Percentiles rank a stretch among this genome's conserved stretches.
phyloP scores from a whole-genome alignment of 1,140 invertebrate species.

The Anoplophora glabripennis region DNA sequence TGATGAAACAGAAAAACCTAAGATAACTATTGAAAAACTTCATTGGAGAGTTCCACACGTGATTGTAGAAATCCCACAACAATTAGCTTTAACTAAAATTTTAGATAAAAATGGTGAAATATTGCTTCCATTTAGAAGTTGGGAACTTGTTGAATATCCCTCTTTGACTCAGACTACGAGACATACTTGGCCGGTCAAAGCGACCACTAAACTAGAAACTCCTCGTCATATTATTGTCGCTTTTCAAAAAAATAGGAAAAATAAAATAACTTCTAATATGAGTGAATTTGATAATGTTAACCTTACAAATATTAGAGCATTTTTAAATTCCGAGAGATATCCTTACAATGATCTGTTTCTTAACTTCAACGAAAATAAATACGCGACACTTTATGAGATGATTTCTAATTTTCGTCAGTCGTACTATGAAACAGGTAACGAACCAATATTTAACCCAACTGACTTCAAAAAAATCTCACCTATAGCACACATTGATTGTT shows the following conservation, averaged over 20 bases:
- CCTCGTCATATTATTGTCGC: conserved; percentile 17
- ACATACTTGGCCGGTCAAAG: conserved; percentile 33
- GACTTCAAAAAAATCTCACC: too few species aligned
- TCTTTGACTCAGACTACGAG: conserved; percentile 7
- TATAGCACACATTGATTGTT: too few species aligned
- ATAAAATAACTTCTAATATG: conserved; percentile 9
- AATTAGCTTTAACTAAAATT: conserved; percentile 19
- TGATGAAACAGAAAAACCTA: background rate
- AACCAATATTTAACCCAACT: conserved; percentile 4
- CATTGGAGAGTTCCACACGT: conserved; percentile 28
- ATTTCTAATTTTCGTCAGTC: conserved; percentile 36
- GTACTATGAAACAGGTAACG: conserved; percentile 28
- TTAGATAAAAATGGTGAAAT: conserved; percentile 19
- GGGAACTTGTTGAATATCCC: conserved; percentile 21
- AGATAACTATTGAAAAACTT: conserved; percentile 16
- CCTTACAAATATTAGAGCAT: conserved; percentile 12
- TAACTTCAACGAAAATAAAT: conserved; percentile 27
- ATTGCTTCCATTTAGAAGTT: conserved; percentile 22
- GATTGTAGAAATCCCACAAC: conserved; percentile 5
- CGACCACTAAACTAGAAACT: conserved; percentile 15
- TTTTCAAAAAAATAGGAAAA: conserved; percentile 18
- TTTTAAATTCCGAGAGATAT: conserved; percentile 30
- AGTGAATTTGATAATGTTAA: conserved; percentile 18
- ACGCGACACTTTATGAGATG: conserved; percentile 36
- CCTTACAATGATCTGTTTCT: conserved; percentile 40